phyloP scores from a whole-genome alignment of 2,113 vertebrate species.

The Patagioenas fasciata region DNA sequence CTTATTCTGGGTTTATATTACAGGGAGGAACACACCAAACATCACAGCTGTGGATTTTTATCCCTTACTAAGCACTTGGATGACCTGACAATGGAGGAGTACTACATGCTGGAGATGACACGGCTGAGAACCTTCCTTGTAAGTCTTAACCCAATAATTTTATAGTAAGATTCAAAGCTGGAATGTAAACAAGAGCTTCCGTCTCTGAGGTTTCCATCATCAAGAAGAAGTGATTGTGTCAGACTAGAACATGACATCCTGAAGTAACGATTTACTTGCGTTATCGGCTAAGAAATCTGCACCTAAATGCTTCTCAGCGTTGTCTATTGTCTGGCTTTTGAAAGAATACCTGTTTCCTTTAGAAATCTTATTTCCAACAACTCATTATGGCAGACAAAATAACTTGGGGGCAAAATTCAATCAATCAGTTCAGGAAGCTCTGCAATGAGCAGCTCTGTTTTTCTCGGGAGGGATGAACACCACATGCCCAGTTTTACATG shows the following conservation, averaged over 20 bases:
- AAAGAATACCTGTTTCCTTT: neutral
- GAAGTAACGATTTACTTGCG: neutral
- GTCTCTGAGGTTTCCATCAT: neutral
- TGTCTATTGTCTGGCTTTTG: neutral
- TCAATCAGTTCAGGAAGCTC: neutral
- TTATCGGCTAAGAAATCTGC: neutral
- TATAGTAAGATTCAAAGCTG: neutral
- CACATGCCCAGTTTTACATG: neutral
- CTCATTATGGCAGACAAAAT: neutral
- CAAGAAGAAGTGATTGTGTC: neutral
- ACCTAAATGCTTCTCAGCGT: neutral
- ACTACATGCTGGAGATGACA: conserved; percentile 75
- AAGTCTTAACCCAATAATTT: neutral
- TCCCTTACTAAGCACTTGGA: conserved; percentile 66
- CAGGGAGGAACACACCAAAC: conserved; percentile 78
- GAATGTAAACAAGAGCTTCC: neutral
- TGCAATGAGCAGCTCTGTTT: neutral
- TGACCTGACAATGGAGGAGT: conserved; percentile 78
- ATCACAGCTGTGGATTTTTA: conserved; percentile 77
- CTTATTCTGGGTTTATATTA: neutral
- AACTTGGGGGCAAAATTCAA: neutral
- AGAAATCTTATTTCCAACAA: neutral
- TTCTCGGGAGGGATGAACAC: neutral
- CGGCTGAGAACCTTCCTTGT: conserved; percentile 78
- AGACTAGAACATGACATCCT: neutral